Evolutionary conservation across 2,888 invertebrate genomes (phyloP), one percentile per base, ranked within the genome.

Genomic region (Drosophila eohydei): DNA sequence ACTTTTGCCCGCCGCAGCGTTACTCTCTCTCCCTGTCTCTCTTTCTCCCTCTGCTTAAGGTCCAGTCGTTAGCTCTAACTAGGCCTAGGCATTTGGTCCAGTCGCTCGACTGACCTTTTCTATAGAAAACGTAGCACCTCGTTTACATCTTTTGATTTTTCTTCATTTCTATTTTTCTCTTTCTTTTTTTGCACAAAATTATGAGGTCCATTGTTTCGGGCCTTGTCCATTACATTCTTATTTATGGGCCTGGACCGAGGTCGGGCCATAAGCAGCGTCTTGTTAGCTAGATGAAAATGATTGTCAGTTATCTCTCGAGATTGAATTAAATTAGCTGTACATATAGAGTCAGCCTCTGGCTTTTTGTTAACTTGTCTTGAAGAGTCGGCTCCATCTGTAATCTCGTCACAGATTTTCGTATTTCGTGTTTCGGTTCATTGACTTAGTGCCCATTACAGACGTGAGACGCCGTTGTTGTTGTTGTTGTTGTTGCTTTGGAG

Each of bases 201-300:
- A 88, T 88, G 79, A 84, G 75, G 64, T 56, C 80, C 78, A 84
- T 88, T 89, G 89, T 88, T 78, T 71, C 70, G 46, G 40, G 52
- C n/a, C 58, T 52, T 62, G 62, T 76, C 74, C 74, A 89, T 90
- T 89, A 84, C 87, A 89, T 80, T 89, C 89, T 90, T 90, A 90
- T 89, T 83, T 86, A 83, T 83, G 81, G 83, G 71, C 64, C 30
- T 60, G 63, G 34, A 21, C 14, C 30, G 56, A 32, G 38, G 40
- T 40, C 34, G 14, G 9, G 6, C 67, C 77, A 78, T 79, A 83
- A 86, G 76, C 75, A 80, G 80, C 55, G 54, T 70, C 71, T 60
- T 72, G 74, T 78, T 69, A 56, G 77, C 62, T 65, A 26, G 43
- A 26, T 30, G 54, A 64, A 63, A 57, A 36, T 65, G 65, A 57